Conservation (phyloP, 2,113 vertebrate genomes). For the Papio anubis region DNA sequence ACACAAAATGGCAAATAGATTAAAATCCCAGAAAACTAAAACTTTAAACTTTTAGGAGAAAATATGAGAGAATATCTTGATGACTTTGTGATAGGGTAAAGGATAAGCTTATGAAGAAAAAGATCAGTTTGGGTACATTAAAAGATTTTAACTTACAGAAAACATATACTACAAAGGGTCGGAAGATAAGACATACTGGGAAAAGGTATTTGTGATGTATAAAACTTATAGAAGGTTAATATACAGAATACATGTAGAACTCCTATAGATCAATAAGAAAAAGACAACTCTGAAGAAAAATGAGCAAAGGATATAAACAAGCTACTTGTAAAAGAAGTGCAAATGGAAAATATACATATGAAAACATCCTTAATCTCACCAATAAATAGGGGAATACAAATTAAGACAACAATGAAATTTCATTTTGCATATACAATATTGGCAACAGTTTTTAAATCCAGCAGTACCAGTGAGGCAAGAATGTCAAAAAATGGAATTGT, state of each 20-base stretch:
- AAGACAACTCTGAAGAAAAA: not conserved
- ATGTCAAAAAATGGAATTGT: not conserved
- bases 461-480: not conserved
- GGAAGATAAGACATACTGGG: not conserved
- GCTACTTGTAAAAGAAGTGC: not conserved
- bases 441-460: not conserved
- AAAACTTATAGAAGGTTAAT: not conserved
- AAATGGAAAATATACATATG: not conserved
- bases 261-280: not conserved
- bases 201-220: not conserved
- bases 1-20: not conserved
- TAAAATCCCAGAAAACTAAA: not conserved
- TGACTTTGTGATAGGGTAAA: not conserved
- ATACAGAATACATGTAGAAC: not conserved
- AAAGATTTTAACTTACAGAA: not conserved
- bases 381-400: not conserved
- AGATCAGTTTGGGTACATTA: not conserved
- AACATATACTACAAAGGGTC: not conserved
- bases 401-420: not conserved
- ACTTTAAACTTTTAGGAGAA: not conserved
- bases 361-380: not conserved
- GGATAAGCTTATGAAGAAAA: not conserved
- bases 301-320: not conserved
- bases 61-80: not conserved
- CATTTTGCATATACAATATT: not conserved